phyloP scores from a whole-genome alignment of 2,113 vertebrate genomes.

The Oncorhynchus keta region DNA sequence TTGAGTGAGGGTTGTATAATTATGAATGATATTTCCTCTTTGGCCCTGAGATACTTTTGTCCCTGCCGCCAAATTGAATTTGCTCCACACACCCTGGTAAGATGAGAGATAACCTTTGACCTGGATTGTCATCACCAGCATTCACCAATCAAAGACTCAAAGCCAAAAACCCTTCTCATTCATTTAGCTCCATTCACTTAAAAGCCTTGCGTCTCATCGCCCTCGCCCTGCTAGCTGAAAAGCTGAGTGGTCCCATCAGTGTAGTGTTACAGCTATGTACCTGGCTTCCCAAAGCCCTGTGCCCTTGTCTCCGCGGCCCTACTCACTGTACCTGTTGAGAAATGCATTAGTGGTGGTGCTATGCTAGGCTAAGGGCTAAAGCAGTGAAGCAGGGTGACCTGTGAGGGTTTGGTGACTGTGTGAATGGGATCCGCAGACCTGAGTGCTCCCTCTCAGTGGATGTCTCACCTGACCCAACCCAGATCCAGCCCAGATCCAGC shows the following conservation, averaged over 20 bases:
- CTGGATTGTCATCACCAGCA: slow-evolving; percentile 67
- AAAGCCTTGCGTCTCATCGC: slow-evolving; percentile 58
- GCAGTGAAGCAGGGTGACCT: slow-evolving; percentile 59
- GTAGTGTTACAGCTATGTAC: slow-evolving; percentile 56
- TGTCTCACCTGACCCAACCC: slow-evolving; percentile 77
- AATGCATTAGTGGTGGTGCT: slow-evolving; percentile 57
- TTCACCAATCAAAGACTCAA: slow-evolving; percentile 40
- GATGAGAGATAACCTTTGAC: slow-evolving; percentile 69
- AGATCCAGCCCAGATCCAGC: slow-evolving; percentile 52
- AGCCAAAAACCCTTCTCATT: slow-evolving; percentile 35
- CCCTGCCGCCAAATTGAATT: slow-evolving; percentile 69
- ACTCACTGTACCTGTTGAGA: slow-evolving; percentile 67
- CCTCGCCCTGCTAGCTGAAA: slow-evolving; percentile 46
- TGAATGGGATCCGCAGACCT: slow-evolving; percentile 70
- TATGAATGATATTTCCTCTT: slow-evolving; percentile 70
- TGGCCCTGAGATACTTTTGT: slow-evolving; percentile 66
- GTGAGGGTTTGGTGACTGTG: slow-evolving; percentile 63
- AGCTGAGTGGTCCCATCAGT: slow-evolving; percentile 65
- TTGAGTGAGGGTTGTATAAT: slow-evolving; percentile 68
- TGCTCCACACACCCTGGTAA: slow-evolving; percentile 65
- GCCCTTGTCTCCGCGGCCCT: slow-evolving; percentile 34
- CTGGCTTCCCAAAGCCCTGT: slow-evolving; percentile 28
- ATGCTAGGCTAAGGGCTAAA: slow-evolving; percentile 42
- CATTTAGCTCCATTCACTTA: slow-evolving; percentile 58
- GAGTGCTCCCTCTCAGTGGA: slow-evolving; percentile 62